Percentiles rank a stretch among this genome's conserved stretches.
Conservation (phyloP, 2,888 invertebrate species). For the Nephrotoma appendiculata region DNA sequence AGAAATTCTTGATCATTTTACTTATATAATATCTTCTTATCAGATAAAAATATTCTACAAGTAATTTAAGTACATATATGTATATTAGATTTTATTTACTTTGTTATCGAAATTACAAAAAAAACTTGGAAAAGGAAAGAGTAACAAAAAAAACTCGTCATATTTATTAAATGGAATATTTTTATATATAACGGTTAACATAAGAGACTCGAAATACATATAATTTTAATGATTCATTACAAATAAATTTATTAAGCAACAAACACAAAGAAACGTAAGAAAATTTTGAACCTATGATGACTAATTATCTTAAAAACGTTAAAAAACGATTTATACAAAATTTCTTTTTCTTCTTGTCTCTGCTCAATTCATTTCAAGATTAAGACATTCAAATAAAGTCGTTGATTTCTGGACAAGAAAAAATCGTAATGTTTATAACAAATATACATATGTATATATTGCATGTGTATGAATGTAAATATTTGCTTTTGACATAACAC, state of each 20-base stretch:
- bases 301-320: neutral
- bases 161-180: neutral
- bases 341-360: neutral
- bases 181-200: neutral
- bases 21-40: neutral
- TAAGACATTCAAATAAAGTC: neutral
- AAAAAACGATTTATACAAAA: neutral
- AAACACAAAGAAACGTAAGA: neutral
- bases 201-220: neutral
- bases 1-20: conserved; percentile 3
- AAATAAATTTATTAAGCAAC: neutral
- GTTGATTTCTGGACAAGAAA: neutral
- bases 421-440: neutral
- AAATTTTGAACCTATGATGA: neutral
- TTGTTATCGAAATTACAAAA: neutral
- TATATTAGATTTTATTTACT: neutral
- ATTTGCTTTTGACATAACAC: neutral
- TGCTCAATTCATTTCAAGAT: neutral
- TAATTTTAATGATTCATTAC: neutral
- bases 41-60: conserved; percentile 1
- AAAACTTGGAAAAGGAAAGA: neutral
- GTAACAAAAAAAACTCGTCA: neutral
- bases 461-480: neutral
- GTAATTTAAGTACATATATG: neutral
- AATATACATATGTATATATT: neutral